These are phyloP conservation scores for Lasioglossum figueresi DNA, from an alignment of 2,888 invertebrate species.

Conservation along the genomic window DNA sequence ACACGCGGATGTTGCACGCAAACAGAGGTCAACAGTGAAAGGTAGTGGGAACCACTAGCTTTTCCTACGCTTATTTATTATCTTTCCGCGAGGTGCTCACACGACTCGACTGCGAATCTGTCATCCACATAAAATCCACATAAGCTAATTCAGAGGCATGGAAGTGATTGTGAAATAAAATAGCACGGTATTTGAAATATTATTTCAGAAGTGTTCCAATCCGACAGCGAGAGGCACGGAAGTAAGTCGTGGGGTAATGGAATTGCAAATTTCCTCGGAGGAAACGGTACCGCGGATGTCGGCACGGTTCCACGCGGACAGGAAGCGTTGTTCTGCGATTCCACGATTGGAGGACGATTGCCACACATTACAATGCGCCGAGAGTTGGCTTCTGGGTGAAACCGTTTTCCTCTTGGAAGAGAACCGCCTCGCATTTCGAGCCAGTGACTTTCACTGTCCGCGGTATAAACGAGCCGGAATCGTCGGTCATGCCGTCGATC, in stretches of 20 bases:
- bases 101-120: not conserved
- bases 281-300: not conserved
- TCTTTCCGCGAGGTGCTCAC: not conserved
- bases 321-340: conserved; percentile 40
- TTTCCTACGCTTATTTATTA: conserved; percentile 25
- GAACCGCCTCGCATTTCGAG: conserved; percentile 54
- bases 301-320: conserved; percentile 3
- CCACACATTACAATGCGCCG: conserved; percentile 5
- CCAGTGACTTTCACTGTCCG: conserved; percentile 68
- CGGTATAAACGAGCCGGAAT: conserved; percentile 19
- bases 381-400: conserved; percentile 45
- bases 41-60: conserved; percentile 56
- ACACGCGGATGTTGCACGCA: conserved; percentile 40
- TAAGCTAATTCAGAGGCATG: no score
- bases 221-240: not conserved
- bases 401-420: conserved; percentile 35
- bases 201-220: no score
- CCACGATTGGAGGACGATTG: not conserved
- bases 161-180: no score
- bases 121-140: not conserved
- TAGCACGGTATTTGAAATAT: no score
- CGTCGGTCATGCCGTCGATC: conserved; percentile 6
- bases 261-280: not conserved
- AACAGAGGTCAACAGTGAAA: conserved; percentile 77
- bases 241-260: not conserved